A percentile compares a stretch with the other conserved stretches of the same genome.
These are phyloP conservation scores for Ips nitidus DNA, from an alignment of 1,140 invertebrate genomes.

Conservation along the genomic window DNA sequence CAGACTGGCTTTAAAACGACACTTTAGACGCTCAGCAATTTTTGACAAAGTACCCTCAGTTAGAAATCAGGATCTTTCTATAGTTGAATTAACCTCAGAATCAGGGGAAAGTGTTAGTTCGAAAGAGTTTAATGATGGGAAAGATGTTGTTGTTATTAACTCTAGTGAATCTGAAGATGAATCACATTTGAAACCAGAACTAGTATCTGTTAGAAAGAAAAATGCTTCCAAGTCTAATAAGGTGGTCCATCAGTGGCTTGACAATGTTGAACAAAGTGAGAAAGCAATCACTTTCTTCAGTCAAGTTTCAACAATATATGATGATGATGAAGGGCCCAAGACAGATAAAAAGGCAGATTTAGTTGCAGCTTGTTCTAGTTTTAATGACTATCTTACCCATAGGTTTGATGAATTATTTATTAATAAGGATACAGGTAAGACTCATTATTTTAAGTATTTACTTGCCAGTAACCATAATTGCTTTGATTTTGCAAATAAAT, in stretches of 20 bases:
- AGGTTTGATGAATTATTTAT: constrained; percentile 47
- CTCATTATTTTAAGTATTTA: too few species aligned
- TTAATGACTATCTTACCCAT: constrained; percentile 20
- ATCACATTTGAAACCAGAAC: not conserved
- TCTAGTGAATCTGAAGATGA: constrained; percentile 13
- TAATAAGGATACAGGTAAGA: constrained; percentile 14
- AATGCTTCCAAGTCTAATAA: not conserved
- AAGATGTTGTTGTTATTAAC: constrained; percentile 20
- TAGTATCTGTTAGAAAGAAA: too few species aligned
- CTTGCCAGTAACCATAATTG: too few species aligned
- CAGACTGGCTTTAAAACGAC: constrained; percentile 44
- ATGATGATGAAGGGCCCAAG: constrained; percentile 17
- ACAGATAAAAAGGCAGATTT: constrained; percentile 21
- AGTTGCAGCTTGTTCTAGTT: constrained; percentile 44
- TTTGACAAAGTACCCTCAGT: constrained; percentile 36
- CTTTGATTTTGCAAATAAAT: too few species aligned
- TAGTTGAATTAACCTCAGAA: constrained; percentile 31
- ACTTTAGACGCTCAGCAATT: constrained; percentile 41
- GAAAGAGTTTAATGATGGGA: constrained; percentile 15
- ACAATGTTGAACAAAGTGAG: constrained; percentile 33
- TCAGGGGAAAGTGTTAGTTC: constrained; percentile 23
- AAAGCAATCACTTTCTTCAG: constrained; percentile 36
- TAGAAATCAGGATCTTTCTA: constrained; percentile 33
- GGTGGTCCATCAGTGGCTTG: constrained; percentile 37
- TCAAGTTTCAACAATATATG: constrained; percentile 42